A percentile compares a stretch with the other conserved stretches of the same genome.
Conservation (phyloP, 1,140 invertebrate genomes). For the Orchesella cincta region DNA sequence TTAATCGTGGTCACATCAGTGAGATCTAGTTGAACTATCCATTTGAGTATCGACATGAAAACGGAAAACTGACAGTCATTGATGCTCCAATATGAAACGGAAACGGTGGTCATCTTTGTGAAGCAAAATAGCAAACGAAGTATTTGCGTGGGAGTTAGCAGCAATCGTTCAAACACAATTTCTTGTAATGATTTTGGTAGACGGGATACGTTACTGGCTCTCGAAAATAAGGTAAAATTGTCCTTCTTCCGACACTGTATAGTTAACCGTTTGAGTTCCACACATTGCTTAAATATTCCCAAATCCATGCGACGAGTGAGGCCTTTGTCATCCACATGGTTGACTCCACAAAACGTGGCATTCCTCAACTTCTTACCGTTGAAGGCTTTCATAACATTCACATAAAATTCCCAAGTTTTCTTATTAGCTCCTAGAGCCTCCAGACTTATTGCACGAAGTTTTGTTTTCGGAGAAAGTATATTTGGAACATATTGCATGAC, state of each 20-base stretch:
- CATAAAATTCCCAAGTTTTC: not conserved
- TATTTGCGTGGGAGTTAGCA: not conserved
- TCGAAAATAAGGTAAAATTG: not conserved
- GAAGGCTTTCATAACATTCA: not conserved
- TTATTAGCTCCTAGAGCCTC: not conserved
- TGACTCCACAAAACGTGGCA: not conserved
- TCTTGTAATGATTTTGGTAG: not conserved
- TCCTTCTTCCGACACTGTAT: not conserved
- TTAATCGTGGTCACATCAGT: not conserved
- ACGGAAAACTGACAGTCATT: not conserved
- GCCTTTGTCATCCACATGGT: not conserved
- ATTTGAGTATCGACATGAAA: not conserved
- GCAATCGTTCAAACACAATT: not conserved
- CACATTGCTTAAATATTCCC: not conserved
- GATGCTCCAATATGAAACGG: not conserved
- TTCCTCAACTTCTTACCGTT: not conserved
- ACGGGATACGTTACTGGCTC: not conserved
- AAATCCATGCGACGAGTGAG: not conserved
- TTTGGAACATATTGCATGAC: not conserved
- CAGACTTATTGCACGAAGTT: not conserved
- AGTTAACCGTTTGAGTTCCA: not conserved
- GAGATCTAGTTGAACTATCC: not conserved
- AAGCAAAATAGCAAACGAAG: not conserved
- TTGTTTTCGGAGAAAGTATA: not conserved
- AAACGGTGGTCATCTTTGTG: not conserved